Percentiles rank a stretch among this genome's conserved stretches.
These are phyloP conservation scores for Hoplodrina blanda DNA, from an alignment of 2,888 invertebrate genomes.

Conservation along the genomic window DNA sequence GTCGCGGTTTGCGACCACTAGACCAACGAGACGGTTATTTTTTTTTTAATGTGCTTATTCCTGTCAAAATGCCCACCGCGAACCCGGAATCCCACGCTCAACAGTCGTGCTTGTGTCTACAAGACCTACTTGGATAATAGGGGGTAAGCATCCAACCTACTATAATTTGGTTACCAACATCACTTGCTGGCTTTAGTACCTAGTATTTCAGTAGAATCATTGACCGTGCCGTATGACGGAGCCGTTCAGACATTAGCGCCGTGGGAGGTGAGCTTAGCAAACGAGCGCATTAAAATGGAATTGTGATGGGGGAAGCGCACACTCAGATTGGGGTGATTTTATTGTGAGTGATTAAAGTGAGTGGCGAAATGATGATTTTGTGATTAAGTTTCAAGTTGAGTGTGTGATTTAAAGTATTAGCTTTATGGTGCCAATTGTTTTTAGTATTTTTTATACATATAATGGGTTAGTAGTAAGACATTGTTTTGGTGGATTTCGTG, in stretches of 20 bases:
- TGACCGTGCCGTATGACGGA: conserved; percentile 46
- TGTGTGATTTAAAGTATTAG: conserved; percentile 17
- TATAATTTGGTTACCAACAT: too few relatives aligned
- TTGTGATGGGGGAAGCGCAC: conserved; percentile 46
- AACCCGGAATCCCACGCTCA: too few relatives aligned
- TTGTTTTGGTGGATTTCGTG: too few relatives aligned
- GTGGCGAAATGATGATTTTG: conserved; percentile 20
- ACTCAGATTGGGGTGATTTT: conserved; percentile 46
- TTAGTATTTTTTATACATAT: too few relatives aligned
- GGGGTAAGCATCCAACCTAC: too few relatives aligned
- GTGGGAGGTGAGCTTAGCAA: conserved; percentile 61
- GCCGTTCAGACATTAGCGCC: conserved; percentile 58
- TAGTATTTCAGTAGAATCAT: conserved; percentile 41
- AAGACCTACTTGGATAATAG: too few relatives aligned
- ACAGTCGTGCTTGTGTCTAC: too few relatives aligned
- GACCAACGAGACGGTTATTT: too few relatives aligned
- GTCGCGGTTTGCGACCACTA: too few relatives aligned
- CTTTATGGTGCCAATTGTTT: not conserved
- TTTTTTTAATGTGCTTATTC: too few relatives aligned
- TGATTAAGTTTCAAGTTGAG: conserved; percentile 18
- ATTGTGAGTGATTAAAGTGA: conserved; percentile 32
- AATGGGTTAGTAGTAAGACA: too few relatives aligned
- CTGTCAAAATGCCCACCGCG: too few relatives aligned
- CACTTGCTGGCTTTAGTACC: not conserved
- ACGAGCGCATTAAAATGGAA: conserved; percentile 68